phyloP scores from a whole-genome alignment of 2,888 invertebrate species.

The Dermolepida albohirtum region DNA sequence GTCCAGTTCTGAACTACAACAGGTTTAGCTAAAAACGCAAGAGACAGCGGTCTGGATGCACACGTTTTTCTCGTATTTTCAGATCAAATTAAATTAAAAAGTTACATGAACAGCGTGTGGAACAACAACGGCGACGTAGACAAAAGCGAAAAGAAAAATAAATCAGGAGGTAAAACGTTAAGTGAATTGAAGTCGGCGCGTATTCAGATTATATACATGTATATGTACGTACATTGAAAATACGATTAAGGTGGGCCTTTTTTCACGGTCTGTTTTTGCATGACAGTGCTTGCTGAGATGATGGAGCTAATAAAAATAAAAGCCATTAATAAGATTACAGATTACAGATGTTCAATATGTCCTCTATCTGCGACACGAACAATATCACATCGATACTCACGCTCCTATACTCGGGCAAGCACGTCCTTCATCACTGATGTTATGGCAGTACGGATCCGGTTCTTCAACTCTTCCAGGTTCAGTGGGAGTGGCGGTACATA shows the following conservation, averaged over 20 bases:
- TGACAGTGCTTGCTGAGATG: not conserved
- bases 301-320: constrained; percentile 8
- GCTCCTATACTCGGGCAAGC: too few relatives aligned
- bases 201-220: constrained; percentile 1
- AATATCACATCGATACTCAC: too few relatives aligned
- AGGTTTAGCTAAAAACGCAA: constrained; percentile 8
- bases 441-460: too few relatives aligned
- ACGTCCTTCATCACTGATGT: too few relatives aligned
- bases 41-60: constrained; percentile 18
- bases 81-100: constrained; percentile 30
- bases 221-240: constrained; percentile 9
- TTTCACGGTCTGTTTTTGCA: not conserved
- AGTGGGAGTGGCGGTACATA: too few relatives aligned
- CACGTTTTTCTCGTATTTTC: constrained; percentile 19
- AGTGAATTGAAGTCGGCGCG: constrained; percentile 2
- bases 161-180: constrained; percentile 6
- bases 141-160: constrained; percentile 5
- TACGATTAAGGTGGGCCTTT: constrained; percentile 7
- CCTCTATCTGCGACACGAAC: too few relatives aligned
- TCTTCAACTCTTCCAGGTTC: too few relatives aligned
- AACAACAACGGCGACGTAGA: constrained; percentile 13
- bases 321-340: constrained; percentile 6
- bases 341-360: too few relatives aligned
- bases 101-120: constrained; percentile 18
- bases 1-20: constrained; percentile 6